Conservation (phyloP, 1,140 invertebrate genomes). For the Aricia agestis region DNA sequence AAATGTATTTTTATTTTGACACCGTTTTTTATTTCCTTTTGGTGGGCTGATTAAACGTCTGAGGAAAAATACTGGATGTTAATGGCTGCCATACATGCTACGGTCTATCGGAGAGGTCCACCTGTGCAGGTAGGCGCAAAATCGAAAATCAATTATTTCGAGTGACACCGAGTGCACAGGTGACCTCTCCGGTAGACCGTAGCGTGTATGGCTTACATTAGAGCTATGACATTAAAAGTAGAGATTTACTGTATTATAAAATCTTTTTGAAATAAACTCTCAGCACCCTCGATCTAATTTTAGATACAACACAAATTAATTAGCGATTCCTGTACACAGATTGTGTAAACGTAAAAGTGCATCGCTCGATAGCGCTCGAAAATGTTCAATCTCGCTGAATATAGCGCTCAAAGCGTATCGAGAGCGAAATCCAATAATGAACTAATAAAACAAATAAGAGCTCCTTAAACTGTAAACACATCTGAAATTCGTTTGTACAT, state of each 20-base stretch:
- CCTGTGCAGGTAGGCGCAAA: too few species aligned
- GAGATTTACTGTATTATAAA: neutral
- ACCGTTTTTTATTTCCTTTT: neutral
- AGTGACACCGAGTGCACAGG: too few species aligned
- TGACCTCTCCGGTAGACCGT: too few species aligned
- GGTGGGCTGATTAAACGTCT: too few species aligned
- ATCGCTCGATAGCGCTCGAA: neutral
- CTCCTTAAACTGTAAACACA: too few species aligned
- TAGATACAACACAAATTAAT: neutral
- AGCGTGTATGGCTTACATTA: too few species aligned
- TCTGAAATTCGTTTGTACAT: too few species aligned
- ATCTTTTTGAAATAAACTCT: neutral
- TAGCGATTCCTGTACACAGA: neutral
- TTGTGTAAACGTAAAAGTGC: neutral
- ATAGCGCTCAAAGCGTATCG: neutral
- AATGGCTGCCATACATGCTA: too few species aligned
- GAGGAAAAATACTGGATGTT: too few species aligned
- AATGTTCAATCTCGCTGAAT: neutral
- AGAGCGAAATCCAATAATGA: neutral
- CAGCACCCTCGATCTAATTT: neutral
- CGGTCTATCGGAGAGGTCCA: too few species aligned
- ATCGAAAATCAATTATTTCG: too few species aligned
- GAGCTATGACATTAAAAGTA: neutral
- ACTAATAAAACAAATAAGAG: neutral
- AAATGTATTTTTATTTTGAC: neutral